Conservation (phyloP, 1,140 invertebrate genomes). For the Euwallacea similis region DNA sequence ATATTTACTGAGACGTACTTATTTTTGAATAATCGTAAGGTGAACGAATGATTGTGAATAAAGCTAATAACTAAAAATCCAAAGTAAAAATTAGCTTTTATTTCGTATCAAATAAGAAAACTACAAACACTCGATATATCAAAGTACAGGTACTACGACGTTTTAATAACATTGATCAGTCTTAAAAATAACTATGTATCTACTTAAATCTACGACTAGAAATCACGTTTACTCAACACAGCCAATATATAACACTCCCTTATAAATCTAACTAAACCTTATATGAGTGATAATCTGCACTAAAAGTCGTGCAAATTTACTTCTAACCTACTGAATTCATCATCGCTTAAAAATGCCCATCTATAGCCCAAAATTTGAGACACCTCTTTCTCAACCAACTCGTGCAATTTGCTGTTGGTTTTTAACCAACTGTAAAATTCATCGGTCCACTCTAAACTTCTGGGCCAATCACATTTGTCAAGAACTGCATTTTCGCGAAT, state of each 20-base stretch:
- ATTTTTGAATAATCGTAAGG: too few species aligned
- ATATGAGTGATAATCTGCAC: neutral
- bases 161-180: too few species aligned
- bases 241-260: neutral
- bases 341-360: conserved; percentile 76
- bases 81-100: too few species aligned
- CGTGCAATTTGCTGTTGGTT: conserved; percentile 63
- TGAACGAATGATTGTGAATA: too few species aligned
- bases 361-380: conserved; percentile 66
- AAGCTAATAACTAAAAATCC: too few species aligned
- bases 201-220: too few species aligned
- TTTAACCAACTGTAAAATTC: conserved; percentile 72
- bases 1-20: too few species aligned
- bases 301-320: conserved; percentile 41
- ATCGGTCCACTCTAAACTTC: conserved; percentile 64
- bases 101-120: too few species aligned
- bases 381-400: conserved; percentile 68
- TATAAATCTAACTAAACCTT: too few species aligned
- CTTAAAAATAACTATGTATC: too few species aligned
- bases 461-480: conserved; percentile 70
- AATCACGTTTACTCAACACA: neutral
- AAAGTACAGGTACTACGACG: too few species aligned
- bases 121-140: too few species aligned
- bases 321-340: conserved; percentile 62
- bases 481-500: conserved; percentile 75